Evolutionary conservation across 2,888 invertebrate genomes (phyloP), one percentile per base, ranked within the genome.

Genomic region (Scelioninae gen. 2): DNA sequence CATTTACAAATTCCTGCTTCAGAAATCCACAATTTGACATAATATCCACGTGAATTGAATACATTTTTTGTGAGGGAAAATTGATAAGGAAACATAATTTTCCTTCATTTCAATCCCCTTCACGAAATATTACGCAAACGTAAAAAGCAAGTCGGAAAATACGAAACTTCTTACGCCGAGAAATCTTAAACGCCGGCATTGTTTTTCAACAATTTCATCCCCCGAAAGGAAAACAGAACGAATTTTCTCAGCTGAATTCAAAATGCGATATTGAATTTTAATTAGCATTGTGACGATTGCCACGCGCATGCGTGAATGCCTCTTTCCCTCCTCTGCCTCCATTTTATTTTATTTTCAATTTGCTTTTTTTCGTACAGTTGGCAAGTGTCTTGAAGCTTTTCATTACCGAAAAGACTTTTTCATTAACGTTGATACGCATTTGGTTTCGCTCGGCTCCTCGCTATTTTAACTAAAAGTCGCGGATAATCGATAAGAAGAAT

Each of bases 401-500:
- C 33, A 50, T 60, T 52, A 58, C 18, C 55, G 19, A 28, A 46
- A 61, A 13, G 46, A 39, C 35, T 61, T 61, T 61, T 61, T 52
- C 25, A 61, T 69, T 55, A 61, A 45, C 31, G 33, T 43, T 31
- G 46, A 48, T 46, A 68, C 31, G 43, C 68, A 53, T 68, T 57
- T 31, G 46, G 45, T 53, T 43, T 33, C 18, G 48, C 63, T 48
- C 25, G 33, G 25, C 15, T 61, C 53, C 13, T n/a, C 18, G 50
- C 39, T 70, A 28, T 55, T 70, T 57, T 48, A 57, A 63, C 63
- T 55, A 35, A 63, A 61, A 63, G 50, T 48, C 63, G 48, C 43
- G 53, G 53, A 69, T 70, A 63, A 70, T 63, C 63, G 57, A 70
- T 70, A 70, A 46, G 70, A 57, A 61, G 55, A 61, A 61, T 55